Percentiles rank a stretch among this genome's conserved stretches.
Evolutionary conservation across 2,797 vertebrate genomes (phyloP).

Genomic region (Sebastes nivosus): DNA sequence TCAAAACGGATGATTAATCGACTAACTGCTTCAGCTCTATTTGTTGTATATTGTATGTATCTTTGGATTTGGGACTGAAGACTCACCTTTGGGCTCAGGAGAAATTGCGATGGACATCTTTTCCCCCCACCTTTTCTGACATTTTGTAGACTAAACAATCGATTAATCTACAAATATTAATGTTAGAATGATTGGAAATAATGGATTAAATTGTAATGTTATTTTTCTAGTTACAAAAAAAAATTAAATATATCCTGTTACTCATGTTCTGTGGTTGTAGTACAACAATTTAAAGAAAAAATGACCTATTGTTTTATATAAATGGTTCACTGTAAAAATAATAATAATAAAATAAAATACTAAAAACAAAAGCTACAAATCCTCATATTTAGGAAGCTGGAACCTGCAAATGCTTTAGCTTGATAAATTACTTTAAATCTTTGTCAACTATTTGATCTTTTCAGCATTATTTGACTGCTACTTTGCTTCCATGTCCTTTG

Average conservation of each 20-base stretch:
- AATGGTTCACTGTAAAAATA: not conserved
- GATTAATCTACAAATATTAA: not conserved
- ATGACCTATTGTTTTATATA: not conserved
- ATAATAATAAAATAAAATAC: not conserved
- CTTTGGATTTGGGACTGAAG: not conserved
- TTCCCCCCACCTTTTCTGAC: not conserved
- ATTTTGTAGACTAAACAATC: not conserved
- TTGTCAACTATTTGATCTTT: not conserved
- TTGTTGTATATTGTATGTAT: not conserved
- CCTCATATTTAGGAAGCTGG: not conserved
- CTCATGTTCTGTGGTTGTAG: not conserved
- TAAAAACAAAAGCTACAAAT: not conserved
- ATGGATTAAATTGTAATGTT: not conserved
- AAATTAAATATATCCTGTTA: too few species aligned
- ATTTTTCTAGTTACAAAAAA: not conserved
- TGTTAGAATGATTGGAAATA: not conserved
- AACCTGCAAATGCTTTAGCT: not conserved
- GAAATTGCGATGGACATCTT: too few species aligned
- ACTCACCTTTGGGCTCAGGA: too few species aligned
- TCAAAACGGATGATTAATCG: not conserved
- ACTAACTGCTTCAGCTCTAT: not conserved
- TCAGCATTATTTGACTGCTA: not conserved
- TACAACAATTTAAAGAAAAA: not conserved
- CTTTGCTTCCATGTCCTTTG: not conserved
- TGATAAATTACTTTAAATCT: not conserved